Conservation (phyloP, 2,888 invertebrate species). For the Sialis lutaria region DNA sequence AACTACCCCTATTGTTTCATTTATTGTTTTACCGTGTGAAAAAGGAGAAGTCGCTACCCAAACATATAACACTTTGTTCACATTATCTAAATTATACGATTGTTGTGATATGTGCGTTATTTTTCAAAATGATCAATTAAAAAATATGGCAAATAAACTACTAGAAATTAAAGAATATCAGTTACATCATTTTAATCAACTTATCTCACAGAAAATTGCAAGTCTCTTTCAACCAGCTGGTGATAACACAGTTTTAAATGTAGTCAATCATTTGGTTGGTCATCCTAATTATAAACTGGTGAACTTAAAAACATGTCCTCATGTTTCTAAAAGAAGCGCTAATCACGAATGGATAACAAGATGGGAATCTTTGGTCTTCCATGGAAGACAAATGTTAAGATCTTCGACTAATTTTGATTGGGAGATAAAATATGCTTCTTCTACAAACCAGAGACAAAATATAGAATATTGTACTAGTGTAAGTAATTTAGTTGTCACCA, state of each 20-base stretch:
- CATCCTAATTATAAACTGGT: slow-evolving; percentile 30
- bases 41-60: slow-evolving; percentile 32
- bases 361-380: slow-evolving; percentile 22
- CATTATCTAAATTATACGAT: slow-evolving; percentile 26
- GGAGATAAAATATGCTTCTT: slow-evolving; percentile 14
- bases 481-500: slow-evolving; percentile 25
- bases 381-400: slow-evolving; percentile 19
- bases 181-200: slow-evolving; percentile 26
- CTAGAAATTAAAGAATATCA: slow-evolving; percentile 18
- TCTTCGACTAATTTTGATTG: slow-evolving; percentile 10
- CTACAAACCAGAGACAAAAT: slow-evolving; percentile 4
- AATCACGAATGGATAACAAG: slow-evolving; percentile 21
- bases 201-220: slow-evolving; percentile 28
- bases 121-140: slow-evolving; percentile 30
- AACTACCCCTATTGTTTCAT: slow-evolving; percentile 25
- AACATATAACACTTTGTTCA: slow-evolving; percentile 31
- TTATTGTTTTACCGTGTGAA: slow-evolving; percentile 27
- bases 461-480: slow-evolving; percentile 14
- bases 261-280: slow-evolving; percentile 23
- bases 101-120: slow-evolving; percentile 24
- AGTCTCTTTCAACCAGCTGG: slow-evolving; percentile 27
- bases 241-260: slow-evolving; percentile 12
- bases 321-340: slow-evolving; percentile 16
- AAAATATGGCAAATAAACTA: slow-evolving; percentile 22
- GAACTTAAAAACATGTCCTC: slow-evolving; percentile 25